Evolutionary conservation across 2,888 invertebrate species (phyloP).

Genomic region (Eristalis pertinax): DNA sequence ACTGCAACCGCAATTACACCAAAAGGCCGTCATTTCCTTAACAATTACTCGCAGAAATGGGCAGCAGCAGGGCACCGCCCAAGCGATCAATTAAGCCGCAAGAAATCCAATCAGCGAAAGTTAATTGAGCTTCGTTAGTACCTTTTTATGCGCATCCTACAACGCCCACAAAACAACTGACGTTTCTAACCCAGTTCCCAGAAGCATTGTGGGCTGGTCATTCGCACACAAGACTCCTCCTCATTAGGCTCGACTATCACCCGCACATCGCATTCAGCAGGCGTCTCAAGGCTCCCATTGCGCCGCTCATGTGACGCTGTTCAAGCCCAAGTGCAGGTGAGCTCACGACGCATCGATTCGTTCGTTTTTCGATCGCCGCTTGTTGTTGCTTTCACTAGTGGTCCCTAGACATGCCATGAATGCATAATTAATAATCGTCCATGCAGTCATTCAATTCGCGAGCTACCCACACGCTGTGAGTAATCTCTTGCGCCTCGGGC

Average conservation of each 20-base stretch:
- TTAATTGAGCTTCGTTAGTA: not conserved
- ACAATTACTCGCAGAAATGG: not conserved
- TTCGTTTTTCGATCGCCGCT: constrained; percentile 40
- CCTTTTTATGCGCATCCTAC: not conserved
- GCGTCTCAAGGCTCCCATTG: not conserved
- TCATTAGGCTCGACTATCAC: constrained; percentile 33
- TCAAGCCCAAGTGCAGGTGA: not conserved
- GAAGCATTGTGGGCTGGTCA: not conserved
- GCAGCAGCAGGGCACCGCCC: not conserved
- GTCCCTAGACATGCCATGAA: constrained; percentile 64
- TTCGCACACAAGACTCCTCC: constrained; percentile 1
- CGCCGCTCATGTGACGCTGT: not conserved
- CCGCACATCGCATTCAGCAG: not conserved
- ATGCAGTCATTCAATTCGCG: constrained; percentile 45
- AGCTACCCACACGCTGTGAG: constrained; percentile 61
- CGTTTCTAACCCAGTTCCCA: constrained; percentile 47
- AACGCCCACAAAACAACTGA: not conserved
- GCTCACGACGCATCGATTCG: constrained; percentile 55
- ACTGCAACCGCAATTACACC: not conserved
- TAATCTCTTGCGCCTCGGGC: constrained; percentile 37
- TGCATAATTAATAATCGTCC: constrained; percentile 69
- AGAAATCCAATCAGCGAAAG: not conserved
- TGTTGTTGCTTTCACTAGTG: constrained; percentile 62
- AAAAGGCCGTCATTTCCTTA: not conserved
- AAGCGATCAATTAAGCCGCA: not conserved